phyloP scores from a whole-genome alignment of 35 echinoderm and acorn worm genomes.

The Stichopus chloronotus region DNA sequence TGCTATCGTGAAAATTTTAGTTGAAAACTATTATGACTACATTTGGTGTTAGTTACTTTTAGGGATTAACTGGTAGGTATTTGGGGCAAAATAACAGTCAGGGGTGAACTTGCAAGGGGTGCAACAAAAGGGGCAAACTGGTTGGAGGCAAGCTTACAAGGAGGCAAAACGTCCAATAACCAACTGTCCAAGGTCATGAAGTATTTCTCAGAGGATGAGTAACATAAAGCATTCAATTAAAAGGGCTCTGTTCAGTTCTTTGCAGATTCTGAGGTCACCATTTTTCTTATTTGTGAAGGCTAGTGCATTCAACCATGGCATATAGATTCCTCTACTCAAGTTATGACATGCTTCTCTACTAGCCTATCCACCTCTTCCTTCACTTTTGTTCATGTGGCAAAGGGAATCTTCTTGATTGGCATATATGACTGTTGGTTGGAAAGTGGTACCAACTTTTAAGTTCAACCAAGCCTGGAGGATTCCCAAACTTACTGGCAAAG shows the following conservation, averaged over 20 bases:
- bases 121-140: no score
- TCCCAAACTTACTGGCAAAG: constrained; percentile 23
- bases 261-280: constrained; percentile 44
- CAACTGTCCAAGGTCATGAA: constrained; percentile 54
- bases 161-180: no score
- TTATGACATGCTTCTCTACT: constrained; percentile 25
- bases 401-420: constrained; percentile 37
- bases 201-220: constrained; percentile 34
- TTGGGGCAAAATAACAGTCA: no score
- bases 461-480: not conserved
- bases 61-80: no score
- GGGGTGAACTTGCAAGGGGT: no score
- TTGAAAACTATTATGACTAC: no score
- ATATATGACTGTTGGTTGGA: not conserved
- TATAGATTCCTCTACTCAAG: constrained; percentile 43
- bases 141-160: no score
- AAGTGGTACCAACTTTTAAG: not conserved
- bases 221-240: constrained; percentile 29
- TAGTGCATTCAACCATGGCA: constrained; percentile 45
- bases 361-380: constrained; percentile 54
- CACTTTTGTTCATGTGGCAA: constrained; percentile 7
- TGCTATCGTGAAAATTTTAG: no score
- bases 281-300: constrained; percentile 42
- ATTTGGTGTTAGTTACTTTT: no score
- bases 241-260: constrained; percentile 49